These are phyloP conservation scores for Cyphomyrus discorhynchus DNA, from an alignment of 2,113 vertebrate genomes.

Conservation along the genomic window DNA sequence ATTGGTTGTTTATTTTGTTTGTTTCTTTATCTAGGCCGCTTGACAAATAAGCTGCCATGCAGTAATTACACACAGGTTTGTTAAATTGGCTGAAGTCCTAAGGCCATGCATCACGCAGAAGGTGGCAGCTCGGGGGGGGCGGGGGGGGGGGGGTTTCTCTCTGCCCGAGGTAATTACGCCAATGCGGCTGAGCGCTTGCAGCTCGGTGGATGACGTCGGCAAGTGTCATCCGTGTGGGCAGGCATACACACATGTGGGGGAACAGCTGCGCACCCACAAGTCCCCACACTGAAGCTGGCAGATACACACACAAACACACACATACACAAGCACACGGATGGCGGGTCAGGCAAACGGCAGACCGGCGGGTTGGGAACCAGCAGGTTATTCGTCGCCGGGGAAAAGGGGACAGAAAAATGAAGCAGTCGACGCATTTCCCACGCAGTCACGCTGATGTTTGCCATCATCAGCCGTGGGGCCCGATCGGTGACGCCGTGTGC, in stretches of 20 bases:
- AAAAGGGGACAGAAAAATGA: not conserved
- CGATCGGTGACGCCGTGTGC: not conserved
- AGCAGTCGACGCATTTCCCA: not conserved
- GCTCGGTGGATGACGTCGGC: not conserved
- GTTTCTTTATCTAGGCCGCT: not conserved
- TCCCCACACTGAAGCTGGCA: not conserved
- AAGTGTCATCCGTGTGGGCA: not conserved
- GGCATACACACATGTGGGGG: not conserved
- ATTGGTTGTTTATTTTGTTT: not conserved
- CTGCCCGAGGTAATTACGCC: constrained; percentile 20
- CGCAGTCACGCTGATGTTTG: not conserved
- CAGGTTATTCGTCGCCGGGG: not conserved
- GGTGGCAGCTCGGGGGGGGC: not conserved
- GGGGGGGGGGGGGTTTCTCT: not conserved
- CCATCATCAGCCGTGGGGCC: not conserved
- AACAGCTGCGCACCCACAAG: not conserved
- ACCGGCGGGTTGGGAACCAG: not conserved
- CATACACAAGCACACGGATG: not conserved
- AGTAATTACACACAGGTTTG: constrained; percentile 23
- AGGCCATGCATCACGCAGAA: constrained; percentile 12
- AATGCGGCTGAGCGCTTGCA: constrained; percentile 17
- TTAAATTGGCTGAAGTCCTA: constrained; percentile 7
- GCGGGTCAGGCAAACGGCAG: not conserved
- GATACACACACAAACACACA: not conserved
- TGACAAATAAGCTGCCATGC: constrained; percentile 13